Conservation (phyloP, 2,113 vertebrate genomes). For the Pollachius pollachius region DNA sequence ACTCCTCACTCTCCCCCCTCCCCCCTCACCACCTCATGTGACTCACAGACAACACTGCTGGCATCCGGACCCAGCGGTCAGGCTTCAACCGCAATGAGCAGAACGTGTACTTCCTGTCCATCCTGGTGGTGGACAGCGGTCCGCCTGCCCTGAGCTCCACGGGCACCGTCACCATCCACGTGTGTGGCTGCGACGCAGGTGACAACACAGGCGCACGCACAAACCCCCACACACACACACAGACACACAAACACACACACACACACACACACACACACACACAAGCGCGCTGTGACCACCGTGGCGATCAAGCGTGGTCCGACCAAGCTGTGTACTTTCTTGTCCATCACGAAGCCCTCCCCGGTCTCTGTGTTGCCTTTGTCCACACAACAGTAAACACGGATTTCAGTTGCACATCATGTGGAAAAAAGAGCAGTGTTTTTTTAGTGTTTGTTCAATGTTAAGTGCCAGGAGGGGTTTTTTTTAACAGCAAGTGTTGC, state of each 20-base stretch:
- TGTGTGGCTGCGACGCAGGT: slow-evolving; percentile 88
- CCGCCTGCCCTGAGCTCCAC: slow-evolving; percentile 93
- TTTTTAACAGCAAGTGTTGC: too few relatives aligned
- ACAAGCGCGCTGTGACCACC: not conserved
- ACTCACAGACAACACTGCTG: slow-evolving; percentile 87
- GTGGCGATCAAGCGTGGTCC: too few relatives aligned
- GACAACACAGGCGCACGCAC: slow-evolving; percentile 25
- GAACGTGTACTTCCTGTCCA: slow-evolving; percentile 91
- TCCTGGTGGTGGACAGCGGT: slow-evolving; percentile 92
- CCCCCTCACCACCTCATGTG: not conserved
- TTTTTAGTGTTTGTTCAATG: too few relatives aligned
- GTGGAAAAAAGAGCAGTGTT: too few relatives aligned
- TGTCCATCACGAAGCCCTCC: too few relatives aligned
- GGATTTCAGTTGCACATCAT: too few relatives aligned
- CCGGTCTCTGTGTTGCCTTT: too few relatives aligned
- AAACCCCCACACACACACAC: not conserved
- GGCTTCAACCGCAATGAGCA: slow-evolving; percentile 95
- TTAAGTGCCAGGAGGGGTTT: too few relatives aligned
- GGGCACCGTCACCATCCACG: slow-evolving; percentile 89
- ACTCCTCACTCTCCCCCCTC: slow-evolving; percentile 5
- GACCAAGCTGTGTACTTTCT: too few relatives aligned
- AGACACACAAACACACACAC: not conserved
- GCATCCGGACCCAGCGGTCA: slow-evolving; percentile 84
- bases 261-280: not conserved
- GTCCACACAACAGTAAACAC: too few relatives aligned